Evolutionary conservation across 2,113 vertebrate genomes (phyloP).

Genomic region (Pseudorasbora parva): DNA sequence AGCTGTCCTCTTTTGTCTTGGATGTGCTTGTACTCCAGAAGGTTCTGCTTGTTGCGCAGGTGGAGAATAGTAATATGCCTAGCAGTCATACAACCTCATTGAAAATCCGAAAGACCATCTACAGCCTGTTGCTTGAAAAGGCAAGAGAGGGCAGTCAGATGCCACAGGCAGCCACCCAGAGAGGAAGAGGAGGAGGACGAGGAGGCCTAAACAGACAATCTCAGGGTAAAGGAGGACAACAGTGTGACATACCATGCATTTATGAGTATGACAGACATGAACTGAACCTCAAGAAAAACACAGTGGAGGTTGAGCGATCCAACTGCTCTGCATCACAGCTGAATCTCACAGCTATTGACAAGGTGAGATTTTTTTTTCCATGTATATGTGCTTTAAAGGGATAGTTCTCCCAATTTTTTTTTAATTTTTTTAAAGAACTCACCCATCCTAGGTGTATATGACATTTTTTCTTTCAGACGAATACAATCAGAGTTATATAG

Average conservation of each 20-base stretch:
- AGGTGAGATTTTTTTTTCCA: conserved; percentile 76
- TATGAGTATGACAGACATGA: conserved; percentile 85
- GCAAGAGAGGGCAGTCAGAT: not conserved
- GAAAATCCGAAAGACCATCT: conserved; percentile 83
- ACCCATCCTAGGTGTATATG: too few species aligned
- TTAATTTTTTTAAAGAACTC: too few species aligned
- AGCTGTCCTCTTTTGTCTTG: conserved; percentile 77
- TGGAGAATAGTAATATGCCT: conserved; percentile 84
- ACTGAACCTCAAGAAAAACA: conserved; percentile 78
- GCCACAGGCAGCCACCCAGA: conserved; percentile 5
- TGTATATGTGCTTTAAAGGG: not conserved
- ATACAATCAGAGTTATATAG: too few species aligned
- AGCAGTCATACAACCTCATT: conserved; percentile 80
- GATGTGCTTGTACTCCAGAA: conserved; percentile 81
- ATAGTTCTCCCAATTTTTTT: too few species aligned
- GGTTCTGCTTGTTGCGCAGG: conserved; percentile 85
- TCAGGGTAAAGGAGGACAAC: conserved; percentile 12
- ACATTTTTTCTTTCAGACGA: too few species aligned
- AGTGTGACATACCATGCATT: not conserved
- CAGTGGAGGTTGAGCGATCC: conserved; percentile 67
- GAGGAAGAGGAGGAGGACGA: conserved; percentile 43
- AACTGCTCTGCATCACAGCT: conserved; percentile 58
- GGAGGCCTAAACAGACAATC: conserved; percentile 2
- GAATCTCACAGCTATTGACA: conserved; percentile 73
- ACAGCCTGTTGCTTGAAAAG: conserved; percentile 76